Evolutionary conservation across 1,140 invertebrate genomes (phyloP).

Genomic region (Scaptodrosophila lebanonensis): DNA sequence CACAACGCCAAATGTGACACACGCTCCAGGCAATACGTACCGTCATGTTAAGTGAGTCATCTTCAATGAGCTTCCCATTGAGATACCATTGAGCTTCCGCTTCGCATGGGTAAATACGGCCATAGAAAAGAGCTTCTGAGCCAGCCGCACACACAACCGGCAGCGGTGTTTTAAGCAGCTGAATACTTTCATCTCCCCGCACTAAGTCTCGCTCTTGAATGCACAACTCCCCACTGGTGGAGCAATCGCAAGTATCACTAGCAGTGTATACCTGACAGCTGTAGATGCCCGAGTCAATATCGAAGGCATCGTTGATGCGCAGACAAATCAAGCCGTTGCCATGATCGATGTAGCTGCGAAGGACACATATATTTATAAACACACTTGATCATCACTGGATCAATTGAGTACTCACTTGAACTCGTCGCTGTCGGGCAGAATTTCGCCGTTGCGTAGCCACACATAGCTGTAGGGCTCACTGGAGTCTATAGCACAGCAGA

Average conservation of each 20-base stretch:
- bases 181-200: constrained; percentile 38
- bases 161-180: constrained; percentile 61
- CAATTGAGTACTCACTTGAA: constrained; percentile 64
- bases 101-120: constrained; percentile 63
- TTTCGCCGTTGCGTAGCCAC: constrained; percentile 85
- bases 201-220: constrained; percentile 58
- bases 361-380: neutral
- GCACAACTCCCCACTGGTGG: constrained; percentile 62
- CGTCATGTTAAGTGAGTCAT: constrained; percentile 70
- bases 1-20: neutral
- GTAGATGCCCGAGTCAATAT: constrained; percentile 85
- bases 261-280: constrained; percentile 80
- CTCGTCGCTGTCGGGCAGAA: constrained; percentile 83
- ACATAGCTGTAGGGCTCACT: constrained; percentile 81
- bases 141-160: constrained; percentile 53
- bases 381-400: neutral
- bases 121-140: constrained; percentile 65
- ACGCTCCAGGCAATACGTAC: constrained; percentile 57
- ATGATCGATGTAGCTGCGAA: constrained; percentile 80
- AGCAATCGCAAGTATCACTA: constrained; percentile 46
- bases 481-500: constrained; percentile 79
- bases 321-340: constrained; percentile 81
- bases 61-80: constrained; percentile 52
- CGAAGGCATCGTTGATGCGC: constrained; percentile 81
- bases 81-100: constrained; percentile 66